phyloP scores from a whole-genome alignment of 2,797 vertebrate species.

The Mycteria americana region DNA sequence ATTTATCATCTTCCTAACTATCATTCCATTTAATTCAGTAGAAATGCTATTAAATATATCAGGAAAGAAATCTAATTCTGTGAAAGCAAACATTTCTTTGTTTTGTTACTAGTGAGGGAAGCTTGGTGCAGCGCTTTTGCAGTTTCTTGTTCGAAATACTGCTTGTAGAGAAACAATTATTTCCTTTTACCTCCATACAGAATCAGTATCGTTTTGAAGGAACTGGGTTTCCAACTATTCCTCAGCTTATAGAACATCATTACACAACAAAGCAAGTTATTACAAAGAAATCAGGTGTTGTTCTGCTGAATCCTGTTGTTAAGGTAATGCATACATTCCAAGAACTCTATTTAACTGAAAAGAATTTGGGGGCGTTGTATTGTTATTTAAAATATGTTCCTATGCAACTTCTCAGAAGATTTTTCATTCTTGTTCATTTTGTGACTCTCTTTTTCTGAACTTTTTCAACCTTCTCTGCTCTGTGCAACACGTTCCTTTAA shows the following conservation, averaged over 20 bases:
- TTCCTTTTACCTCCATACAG: constrained; percentile 67
- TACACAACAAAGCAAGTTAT: constrained; percentile 94
- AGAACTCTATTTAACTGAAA: background rate
- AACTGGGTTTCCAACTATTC: constrained; percentile 92
- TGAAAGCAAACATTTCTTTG: background rate
- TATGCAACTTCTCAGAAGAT: background rate
- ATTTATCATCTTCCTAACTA: background rate
- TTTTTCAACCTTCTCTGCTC: background rate
- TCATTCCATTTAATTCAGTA: background rate
- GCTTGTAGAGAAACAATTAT: background rate
- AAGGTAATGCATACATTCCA: constrained; percentile 79
- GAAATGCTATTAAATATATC: background rate
- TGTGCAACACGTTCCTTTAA: background rate
- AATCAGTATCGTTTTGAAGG: constrained; percentile 95
- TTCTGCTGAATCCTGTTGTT: constrained; percentile 89
- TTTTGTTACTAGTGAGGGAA: background rate
- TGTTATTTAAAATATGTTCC: background rate
- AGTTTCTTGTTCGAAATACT: background rate
- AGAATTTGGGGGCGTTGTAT: background rate
- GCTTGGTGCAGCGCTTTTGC: background rate
- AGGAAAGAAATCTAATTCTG: background rate
- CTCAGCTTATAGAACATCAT: constrained; percentile 95
- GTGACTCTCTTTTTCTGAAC: background rate
- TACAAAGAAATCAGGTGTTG: constrained; percentile 96
- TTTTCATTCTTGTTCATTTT: background rate